phyloP scores from a whole-genome alignment of 2,113 vertebrate genomes.

The Ranitomeya variabilis region DNA sequence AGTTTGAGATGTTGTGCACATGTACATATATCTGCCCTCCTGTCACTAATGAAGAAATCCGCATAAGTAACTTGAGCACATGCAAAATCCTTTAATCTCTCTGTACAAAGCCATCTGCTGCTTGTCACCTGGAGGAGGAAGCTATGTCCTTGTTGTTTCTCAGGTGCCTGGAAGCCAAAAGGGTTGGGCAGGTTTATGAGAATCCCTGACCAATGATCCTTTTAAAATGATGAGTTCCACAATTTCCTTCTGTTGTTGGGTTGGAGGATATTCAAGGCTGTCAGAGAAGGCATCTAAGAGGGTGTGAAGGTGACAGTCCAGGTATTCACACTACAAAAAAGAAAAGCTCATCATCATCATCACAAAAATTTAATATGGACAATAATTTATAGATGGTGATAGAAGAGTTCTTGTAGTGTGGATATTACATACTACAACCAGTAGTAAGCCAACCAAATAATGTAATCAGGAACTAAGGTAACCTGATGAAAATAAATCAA shows the following conservation, averaged over 20 bases:
- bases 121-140: conserved; percentile 33
- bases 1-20: not conserved
- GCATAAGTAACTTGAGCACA: conserved; percentile 25
- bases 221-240: not conserved
- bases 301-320: not conserved
- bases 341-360: not conserved
- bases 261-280: not conserved
- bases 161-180: not conserved
- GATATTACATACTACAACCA: not conserved
- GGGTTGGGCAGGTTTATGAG: not conserved
- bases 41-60: conserved; percentile 33
- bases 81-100: conserved; percentile 55
- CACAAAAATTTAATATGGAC: not conserved
- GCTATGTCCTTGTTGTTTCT: conserved; percentile 7
- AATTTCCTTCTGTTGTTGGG: not conserved
- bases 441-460: not conserved
- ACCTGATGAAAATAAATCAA: not conserved
- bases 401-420: not conserved
- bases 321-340: conserved; percentile 5
- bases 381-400: not conserved
- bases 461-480: not conserved
- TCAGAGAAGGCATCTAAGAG: not conserved
- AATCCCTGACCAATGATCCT: conserved; percentile 25
- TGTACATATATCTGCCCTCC: not conserved
- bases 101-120: conserved; percentile 49